Conservation (phyloP, 2,888 invertebrate species). For the Caenorhabditis zanzibari region DNA sequence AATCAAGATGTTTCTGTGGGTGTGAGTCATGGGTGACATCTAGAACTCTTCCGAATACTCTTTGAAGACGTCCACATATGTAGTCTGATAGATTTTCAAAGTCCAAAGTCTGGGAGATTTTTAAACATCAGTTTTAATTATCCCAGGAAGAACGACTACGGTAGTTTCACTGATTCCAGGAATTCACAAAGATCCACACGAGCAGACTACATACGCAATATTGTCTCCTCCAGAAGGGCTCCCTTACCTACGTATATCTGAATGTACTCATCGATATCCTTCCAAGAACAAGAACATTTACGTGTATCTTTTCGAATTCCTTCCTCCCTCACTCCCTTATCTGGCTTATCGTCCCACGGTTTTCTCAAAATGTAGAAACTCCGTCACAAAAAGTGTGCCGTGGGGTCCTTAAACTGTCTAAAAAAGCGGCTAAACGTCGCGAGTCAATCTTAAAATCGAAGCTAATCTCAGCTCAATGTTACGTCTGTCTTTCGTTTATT, state of each 20-base stretch:
- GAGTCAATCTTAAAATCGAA: neutral
- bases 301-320: neutral
- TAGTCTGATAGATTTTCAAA: neutral
- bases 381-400: slow-evolving; percentile 16
- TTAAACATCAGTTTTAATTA: neutral
- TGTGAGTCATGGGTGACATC: neutral
- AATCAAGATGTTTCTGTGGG: neutral
- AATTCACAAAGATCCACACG: neutral
- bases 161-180: slow-evolving; percentile 7
- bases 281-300: slow-evolving; percentile 13
- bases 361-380: slow-evolving; percentile 29
- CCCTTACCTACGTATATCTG: neutral
- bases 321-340: slow-evolving; percentile 5
- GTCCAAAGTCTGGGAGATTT: neutral
- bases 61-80: no score
- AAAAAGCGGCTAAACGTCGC: slow-evolving; percentile 10
- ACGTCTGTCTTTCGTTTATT: neutral
- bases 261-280: neutral
- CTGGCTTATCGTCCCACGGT: slow-evolving; percentile 25
- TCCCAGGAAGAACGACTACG: neutral
- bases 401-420: slow-evolving; percentile 20
- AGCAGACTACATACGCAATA: slow-evolving; percentile 3
- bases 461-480: slow-evolving; percentile 15
- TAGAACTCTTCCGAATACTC: neutral
- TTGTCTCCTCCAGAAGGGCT: neutral